Percentiles rank a stretch among this genome's conserved stretches.
Conservation (phyloP, 2,888 invertebrate genomes). For the Harpagoxenus sublaevis region DNA sequence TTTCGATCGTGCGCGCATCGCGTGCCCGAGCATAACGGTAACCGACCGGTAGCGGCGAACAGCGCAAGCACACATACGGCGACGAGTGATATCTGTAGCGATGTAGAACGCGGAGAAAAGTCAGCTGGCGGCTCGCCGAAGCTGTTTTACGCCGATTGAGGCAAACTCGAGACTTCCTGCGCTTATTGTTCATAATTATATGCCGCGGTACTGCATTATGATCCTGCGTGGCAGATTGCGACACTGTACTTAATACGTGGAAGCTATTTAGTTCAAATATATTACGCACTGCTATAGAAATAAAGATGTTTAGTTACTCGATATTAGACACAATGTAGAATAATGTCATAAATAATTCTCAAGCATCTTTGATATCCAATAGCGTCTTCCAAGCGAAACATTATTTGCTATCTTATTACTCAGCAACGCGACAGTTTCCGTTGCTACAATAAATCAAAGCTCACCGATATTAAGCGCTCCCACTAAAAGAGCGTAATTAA, state of each 20-base stretch:
- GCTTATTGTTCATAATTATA: conserved; percentile 42
- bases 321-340: not conserved
- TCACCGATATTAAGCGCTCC: conserved; percentile 60
- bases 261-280: not conserved
- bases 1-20: conserved; percentile 71
- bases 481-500: conserved; percentile 80
- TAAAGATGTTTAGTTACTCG: not conserved
- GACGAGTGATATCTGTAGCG: conserved; percentile 56
- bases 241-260: not conserved
- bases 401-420: not conserved
- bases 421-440: not conserved
- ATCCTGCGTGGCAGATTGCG: not conserved
- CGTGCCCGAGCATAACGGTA: conserved; percentile 71
- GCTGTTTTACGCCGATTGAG: conserved; percentile 18
- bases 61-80: conserved; percentile 52
- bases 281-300: not conserved
- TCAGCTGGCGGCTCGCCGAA: conserved; percentile 17
- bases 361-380: not conserved
- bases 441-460: conserved; percentile 48
- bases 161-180: conserved; percentile 39
- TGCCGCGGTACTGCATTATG: not conserved
- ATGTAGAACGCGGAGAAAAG: conserved; percentile 19
- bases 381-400: not conserved
- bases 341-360: not conserved
- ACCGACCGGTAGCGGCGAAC: conserved; percentile 51